phyloP scores from a whole-genome alignment of 2,888 invertebrate species.

The Eupithecia subumbrata region DNA sequence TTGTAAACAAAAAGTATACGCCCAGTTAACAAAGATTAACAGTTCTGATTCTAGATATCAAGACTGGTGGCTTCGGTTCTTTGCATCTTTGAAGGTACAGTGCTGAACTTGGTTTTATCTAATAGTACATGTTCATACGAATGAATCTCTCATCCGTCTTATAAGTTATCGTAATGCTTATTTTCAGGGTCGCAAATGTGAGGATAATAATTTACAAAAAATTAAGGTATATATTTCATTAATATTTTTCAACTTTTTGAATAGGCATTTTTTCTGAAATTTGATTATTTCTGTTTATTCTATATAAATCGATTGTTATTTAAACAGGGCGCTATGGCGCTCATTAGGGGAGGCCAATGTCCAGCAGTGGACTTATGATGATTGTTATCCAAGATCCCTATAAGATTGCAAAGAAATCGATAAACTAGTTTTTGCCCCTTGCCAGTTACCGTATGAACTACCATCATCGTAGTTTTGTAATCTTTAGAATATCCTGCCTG shows the following conservation, averaged over 20 bases:
- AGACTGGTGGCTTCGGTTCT: conserved; percentile 73
- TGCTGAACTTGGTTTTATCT: not conserved
- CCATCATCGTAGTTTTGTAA: too few relatives aligned
- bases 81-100: conserved; percentile 54
- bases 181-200: conserved; percentile 17
- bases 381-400: too few relatives aligned
- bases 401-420: too few relatives aligned
- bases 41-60: conserved; percentile 39
- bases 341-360: too few relatives aligned
- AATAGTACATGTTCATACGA: not conserved
- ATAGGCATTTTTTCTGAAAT: not conserved
- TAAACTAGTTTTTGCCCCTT: too few relatives aligned
- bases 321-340: too few relatives aligned
- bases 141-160: not conserved
- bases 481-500: too few relatives aligned
- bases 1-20: conserved; percentile 45
- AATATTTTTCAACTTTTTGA: not conserved
- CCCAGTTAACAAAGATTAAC: conserved; percentile 38
- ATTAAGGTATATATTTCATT: conserved; percentile 15
- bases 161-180: not conserved
- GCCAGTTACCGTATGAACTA: too few relatives aligned
- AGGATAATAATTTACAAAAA: conserved; percentile 10
- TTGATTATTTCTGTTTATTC: not conserved
- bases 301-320: not conserved
- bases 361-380: too few relatives aligned